A percentile compares a stretch with the other conserved stretches of the same genome.
These are phyloP conservation scores for Holothuria glaberrima DNA, from an alignment of 35 echinoderm and acorn worm species.

Conservation along the genomic window DNA sequence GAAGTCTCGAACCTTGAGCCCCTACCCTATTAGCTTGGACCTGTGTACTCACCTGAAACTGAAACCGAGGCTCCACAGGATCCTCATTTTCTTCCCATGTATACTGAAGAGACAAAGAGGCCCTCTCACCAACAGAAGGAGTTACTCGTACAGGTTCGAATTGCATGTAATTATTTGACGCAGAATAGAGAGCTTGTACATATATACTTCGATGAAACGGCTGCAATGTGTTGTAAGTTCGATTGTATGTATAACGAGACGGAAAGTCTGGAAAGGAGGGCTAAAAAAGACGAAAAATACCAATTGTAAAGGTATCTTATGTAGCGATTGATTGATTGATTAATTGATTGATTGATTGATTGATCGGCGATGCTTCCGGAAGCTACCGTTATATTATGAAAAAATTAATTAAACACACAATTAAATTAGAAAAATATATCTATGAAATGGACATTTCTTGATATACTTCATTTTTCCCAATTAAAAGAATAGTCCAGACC, in stretches of 20 bases:
- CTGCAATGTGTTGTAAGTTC: conserved; percentile 32
- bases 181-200: conserved; percentile 55
- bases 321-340: background rate
- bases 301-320: background rate
- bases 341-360: background rate
- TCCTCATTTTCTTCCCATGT: background rate
- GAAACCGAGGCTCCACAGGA: background rate
- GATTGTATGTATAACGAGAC: background rate
- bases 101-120: conserved; percentile 34
- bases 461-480: no score
- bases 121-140: conserved; percentile 2
- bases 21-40: no score
- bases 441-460: no score
- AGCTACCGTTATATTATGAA: no score
- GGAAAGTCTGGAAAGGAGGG: background rate
- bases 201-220: background rate
- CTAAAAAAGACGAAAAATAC: background rate
- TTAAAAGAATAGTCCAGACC: no score
- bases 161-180: conserved; percentile 56
- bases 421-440: no score
- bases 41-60: conserved; percentile 58
- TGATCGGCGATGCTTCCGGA: background rate
- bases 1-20: no score
- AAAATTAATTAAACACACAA: no score
- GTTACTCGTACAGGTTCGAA: conserved; percentile 35